Conservation (phyloP, 2,113 vertebrate genomes). For the Corapipo altera region DNA sequence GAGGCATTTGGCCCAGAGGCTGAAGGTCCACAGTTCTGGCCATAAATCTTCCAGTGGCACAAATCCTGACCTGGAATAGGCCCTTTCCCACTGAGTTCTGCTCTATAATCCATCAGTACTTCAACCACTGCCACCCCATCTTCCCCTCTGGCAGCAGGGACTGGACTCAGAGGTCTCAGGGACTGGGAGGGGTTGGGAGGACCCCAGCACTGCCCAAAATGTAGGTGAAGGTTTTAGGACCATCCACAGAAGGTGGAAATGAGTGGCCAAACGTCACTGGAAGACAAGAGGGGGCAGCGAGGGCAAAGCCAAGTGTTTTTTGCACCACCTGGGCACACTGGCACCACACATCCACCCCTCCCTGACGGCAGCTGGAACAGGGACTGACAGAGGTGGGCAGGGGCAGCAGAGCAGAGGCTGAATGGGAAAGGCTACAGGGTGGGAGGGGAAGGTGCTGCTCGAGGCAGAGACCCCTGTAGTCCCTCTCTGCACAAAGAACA, state of each 20-base stretch:
- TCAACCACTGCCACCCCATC: not conserved
- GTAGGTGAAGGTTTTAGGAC: not conserved
- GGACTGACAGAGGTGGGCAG: not conserved
- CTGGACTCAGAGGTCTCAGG: fast-evolving
- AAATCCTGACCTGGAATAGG: not conserved
- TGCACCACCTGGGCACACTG: fast-evolving
- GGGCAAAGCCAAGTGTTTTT: not conserved
- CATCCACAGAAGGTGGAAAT: not conserved
- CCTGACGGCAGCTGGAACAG: not conserved
- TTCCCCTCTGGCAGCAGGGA: not conserved
- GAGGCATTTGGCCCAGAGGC: not conserved
- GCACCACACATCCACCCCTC: fast-evolving
- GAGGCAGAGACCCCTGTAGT: not conserved
- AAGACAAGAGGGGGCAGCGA: not conserved
- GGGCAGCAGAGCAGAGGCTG: not conserved
- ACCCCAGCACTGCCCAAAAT: not conserved
- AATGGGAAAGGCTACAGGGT: not conserved
- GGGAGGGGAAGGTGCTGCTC: not conserved
- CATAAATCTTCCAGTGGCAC: not conserved
- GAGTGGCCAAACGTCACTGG: not conserved
- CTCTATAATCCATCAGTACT: not conserved
- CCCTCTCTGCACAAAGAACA: not conserved
- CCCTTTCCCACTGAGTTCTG: not conserved
- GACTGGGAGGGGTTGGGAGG: not conserved
- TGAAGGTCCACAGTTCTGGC: fast-evolving